phyloP scores from a whole-genome alignment of 2,888 invertebrate genomes.

The Cylindroiulus punctatus region DNA sequence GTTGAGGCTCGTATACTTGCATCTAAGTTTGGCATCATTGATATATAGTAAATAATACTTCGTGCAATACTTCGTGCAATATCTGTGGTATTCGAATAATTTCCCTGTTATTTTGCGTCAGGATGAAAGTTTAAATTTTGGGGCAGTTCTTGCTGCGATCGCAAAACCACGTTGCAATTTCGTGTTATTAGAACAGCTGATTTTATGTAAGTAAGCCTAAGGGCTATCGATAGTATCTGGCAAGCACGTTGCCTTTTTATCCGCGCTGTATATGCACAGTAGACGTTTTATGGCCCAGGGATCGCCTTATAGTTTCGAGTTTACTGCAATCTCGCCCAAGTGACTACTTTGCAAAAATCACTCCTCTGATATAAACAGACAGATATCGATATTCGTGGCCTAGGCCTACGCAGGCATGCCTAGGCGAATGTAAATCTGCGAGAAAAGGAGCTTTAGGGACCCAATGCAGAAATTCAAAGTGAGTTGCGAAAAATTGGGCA shows the following conservation, averaged over 20 bases:
- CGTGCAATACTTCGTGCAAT: no score
- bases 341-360: constrained; percentile 45
- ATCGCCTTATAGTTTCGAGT: constrained; percentile 13
- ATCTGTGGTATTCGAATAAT: no score
- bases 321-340: constrained; percentile 30
- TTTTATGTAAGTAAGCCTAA: background rate
- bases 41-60: no score
- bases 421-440: constrained; percentile 31
- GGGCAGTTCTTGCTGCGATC: no score
- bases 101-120: no score
- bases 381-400: constrained; percentile 33
- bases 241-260: background rate
- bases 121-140: no score
- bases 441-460: constrained; percentile 19
- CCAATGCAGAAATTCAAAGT: background rate
- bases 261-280: constrained; percentile 1
- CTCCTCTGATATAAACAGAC: constrained; percentile 45
- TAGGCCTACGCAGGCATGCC: background rate
- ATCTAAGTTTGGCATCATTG: no score
- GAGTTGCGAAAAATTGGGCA: constrained; percentile 47
- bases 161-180: background rate
- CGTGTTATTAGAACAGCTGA: background rate
- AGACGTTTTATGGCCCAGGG: background rate
- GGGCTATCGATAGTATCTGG: background rate
- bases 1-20: no score